These are phyloP conservation scores for Benthosema pterotum DNA, from an alignment of 2,797 vertebrate species.

Conservation along the genomic window DNA sequence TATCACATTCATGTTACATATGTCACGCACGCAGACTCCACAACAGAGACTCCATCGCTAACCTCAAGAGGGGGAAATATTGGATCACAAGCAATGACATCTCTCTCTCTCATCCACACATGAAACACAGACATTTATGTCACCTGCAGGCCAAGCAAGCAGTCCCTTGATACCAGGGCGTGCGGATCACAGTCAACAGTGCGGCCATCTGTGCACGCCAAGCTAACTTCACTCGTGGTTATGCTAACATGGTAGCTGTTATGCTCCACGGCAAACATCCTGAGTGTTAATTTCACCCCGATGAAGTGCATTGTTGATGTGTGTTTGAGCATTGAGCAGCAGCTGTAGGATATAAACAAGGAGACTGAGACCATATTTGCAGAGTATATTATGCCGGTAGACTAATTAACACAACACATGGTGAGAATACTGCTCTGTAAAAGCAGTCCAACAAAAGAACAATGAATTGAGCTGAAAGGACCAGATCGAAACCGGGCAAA, in stretches of 20 bases:
- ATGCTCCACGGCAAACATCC: too few relatives aligned
- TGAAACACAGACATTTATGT: slow-evolving; percentile 73
- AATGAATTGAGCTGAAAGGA: too few relatives aligned
- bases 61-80: slow-evolving; percentile 58
- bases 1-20: slow-evolving; percentile 60
- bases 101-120: slow-evolving; percentile 46
- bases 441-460: too few relatives aligned
- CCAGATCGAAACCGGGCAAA: too few relatives aligned
- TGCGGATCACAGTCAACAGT: slow-evolving; percentile 72
- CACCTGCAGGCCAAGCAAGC: slow-evolving; percentile 63
- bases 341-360: too few relatives aligned
- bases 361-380: too few relatives aligned
- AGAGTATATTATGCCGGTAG: too few relatives aligned
- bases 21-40: slow-evolving; percentile 37
- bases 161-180: slow-evolving; percentile 71
- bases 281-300: too few relatives aligned
- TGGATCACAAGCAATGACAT: slow-evolving; percentile 67
- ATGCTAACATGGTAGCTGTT: slow-evolving; percentile 35
- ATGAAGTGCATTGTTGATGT: too few relatives aligned
- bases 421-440: too few relatives aligned
- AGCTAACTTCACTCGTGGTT: slow-evolving; percentile 18
- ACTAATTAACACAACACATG: too few relatives aligned
- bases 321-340: too few relatives aligned
- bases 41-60: slow-evolving; percentile 40
- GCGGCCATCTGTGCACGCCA: slow-evolving; percentile 53